Percentiles rank a stretch among this genome's conserved stretches.
These are phyloP conservation scores for Campaea margaritaria DNA, from an alignment of 2,888 invertebrate species.

Conservation along the genomic window DNA sequence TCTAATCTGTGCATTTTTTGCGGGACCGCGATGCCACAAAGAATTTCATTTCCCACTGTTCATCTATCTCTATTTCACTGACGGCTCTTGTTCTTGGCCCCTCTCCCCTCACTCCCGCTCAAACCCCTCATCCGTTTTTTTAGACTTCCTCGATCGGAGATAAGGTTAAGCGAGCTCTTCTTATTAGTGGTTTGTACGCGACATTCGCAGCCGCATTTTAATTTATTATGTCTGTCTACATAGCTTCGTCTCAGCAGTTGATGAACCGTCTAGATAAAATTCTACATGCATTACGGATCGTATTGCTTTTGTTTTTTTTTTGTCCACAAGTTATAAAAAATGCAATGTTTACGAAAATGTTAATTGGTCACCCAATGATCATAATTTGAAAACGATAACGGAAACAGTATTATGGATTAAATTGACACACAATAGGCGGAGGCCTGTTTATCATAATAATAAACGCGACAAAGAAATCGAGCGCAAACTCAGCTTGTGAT, in stretches of 20 bases:
- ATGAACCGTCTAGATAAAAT: slow-evolving; percentile 31
- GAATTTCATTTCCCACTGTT: slow-evolving; percentile 87
- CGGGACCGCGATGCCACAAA: slow-evolving; percentile 86
- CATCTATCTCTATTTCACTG: slow-evolving; percentile 86
- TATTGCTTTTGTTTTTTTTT: not conserved
- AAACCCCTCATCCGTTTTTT: slow-evolving; percentile 74
- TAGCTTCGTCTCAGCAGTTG: slow-evolving; percentile 39
- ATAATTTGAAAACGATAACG: slow-evolving; percentile 60
- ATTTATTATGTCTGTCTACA: slow-evolving; percentile 66
- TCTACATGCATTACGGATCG: slow-evolving; percentile 11
- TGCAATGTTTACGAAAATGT: slow-evolving; percentile 42
- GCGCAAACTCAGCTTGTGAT: slow-evolving; percentile 78
- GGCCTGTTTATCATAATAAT: slow-evolving; percentile 80
- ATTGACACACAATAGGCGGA: slow-evolving; percentile 71
- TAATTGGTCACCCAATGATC: slow-evolving; percentile 50
- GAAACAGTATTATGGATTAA: slow-evolving; percentile 66
- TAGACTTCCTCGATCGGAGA: slow-evolving; percentile 83
- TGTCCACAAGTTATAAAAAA: slow-evolving; percentile 9
- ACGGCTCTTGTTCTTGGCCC: slow-evolving; percentile 83
- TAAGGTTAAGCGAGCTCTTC: slow-evolving; percentile 82
- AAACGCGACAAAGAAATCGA: slow-evolving; percentile 72
- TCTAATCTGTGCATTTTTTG: slow-evolving; percentile 87
- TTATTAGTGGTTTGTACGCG: slow-evolving; percentile 80
- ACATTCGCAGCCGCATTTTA: slow-evolving; percentile 69
- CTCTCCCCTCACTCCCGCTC: slow-evolving; percentile 57